These are phyloP conservation scores for Vulpes ferrilata DNA, from an alignment of 2,113 vertebrate species.

Conservation along the genomic window DNA sequence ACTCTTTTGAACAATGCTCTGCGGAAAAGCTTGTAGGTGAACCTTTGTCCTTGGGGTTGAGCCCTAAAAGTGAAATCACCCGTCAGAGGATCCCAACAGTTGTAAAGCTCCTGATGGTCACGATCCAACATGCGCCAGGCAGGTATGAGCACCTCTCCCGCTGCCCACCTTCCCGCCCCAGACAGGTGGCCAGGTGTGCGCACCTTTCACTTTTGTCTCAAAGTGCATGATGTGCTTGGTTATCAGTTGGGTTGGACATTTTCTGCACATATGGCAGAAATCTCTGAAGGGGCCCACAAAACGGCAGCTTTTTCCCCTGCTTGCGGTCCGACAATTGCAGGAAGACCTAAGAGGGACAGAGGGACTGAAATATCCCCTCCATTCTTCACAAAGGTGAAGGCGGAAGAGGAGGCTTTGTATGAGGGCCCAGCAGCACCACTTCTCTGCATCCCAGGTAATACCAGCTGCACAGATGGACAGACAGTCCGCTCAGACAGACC, in stretches of 20 bases:
- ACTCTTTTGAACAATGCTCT: accelerated
- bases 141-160: neutral
- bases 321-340: neutral
- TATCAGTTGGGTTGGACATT: neutral
- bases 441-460: too few relatives aligned
- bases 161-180: neutral
- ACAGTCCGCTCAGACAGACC: accelerated
- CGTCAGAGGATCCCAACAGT: neutral
- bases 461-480: neutral
- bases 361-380: neutral
- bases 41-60: neutral
- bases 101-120: neutral
- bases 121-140: accelerated
- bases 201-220: neutral
- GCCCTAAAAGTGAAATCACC: neutral
- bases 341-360: neutral
- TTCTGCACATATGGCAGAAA: accelerated
- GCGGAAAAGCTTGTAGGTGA: neutral
- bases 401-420: accelerated
- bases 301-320: neutral
- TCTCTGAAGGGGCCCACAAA: neutral
- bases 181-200: accelerated
- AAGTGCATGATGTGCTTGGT: neutral
- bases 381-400: neutral
- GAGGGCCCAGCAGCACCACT: accelerated